Base-by-base conservation (phyloP, 2,888 invertebrate species). In the Lamellibrachia satsuma region DNA sequence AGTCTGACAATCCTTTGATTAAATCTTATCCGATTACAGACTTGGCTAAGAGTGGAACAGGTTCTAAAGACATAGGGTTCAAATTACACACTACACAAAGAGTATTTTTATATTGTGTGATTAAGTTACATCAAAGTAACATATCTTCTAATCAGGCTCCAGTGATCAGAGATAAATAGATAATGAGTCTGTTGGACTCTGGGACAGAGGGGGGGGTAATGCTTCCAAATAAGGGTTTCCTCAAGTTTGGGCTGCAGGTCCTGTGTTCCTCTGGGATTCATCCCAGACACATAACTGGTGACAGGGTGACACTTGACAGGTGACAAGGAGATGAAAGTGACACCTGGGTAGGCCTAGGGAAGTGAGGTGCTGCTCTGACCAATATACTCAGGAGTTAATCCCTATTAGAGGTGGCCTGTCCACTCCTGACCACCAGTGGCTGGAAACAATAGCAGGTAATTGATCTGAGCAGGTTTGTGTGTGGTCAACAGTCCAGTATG, bases 1-100 rank as follows among this genome's bases (percentile, higher is more conserved):
- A 39, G 39, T 39, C 39, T 39, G 39, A 39, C 1, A 39, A 39
- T 39, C 39, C 39, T 39, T 39, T 39, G 39, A 39, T 75, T n/a
- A 75, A n/a, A 22, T 75, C 2, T 75, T 75, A 75, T 75, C 75
- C n/a, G 11, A 75, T 75, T 75, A 75, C 75, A 75, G 22, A 75
- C 75, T n/a, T 4, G 60, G 60, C 60, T 22, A 75, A 75, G 2
- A 75, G 15, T 75, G 75, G 15, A 75, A 22, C 75, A 75, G n/a
- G 15, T 75, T 75, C 75, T 75, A 75, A 75, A 75, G 75, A n/a
- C 22, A 75, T n/a, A 22, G 4, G 75, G 75, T 6, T 75, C n/a
- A 75, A 75, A 22, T 75, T 75, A 75, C 75, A 75, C 75, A 75
- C 75, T n/a, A 22, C n/a, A 75, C 75, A 75, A 75, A 75, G 75